Percentiles rank a stretch among this genome's conserved stretches.
Conservation (phyloP, 2,888 invertebrate species). For the Papilio demoleus region DNA sequence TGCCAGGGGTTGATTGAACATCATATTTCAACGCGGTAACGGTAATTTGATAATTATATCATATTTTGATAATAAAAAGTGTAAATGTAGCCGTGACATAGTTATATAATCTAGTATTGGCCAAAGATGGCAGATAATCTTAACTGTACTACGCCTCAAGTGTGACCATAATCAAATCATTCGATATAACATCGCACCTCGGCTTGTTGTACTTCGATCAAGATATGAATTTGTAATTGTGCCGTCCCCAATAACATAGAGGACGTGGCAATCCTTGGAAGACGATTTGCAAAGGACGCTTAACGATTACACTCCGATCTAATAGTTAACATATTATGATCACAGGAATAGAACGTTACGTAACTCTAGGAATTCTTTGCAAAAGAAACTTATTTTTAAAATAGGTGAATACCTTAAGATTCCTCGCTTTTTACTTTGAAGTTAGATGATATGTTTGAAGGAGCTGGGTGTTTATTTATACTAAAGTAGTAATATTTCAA, state of each 20-base stretch:
- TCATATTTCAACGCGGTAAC: too few species aligned
- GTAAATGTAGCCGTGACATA: background rate
- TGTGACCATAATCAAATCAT: conserved; percentile 48
- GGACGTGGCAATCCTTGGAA: conserved; percentile 34
- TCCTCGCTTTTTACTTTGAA: too few species aligned
- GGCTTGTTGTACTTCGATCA: conserved; percentile 48
- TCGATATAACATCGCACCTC: conserved; percentile 44
- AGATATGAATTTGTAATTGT: conserved; percentile 53
- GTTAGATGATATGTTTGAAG: too few species aligned
- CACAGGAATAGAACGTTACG: too few species aligned
- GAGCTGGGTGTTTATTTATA: background rate
- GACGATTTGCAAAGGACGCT: conserved; percentile 21
- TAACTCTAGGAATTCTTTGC: too few species aligned
- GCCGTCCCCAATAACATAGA: conserved; percentile 23
- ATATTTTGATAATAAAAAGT: too few species aligned
- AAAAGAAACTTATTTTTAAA: too few species aligned
- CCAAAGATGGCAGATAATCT: too few species aligned
- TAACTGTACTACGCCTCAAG: conserved; percentile 34
- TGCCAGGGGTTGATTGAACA: too few species aligned
- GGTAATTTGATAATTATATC: too few species aligned
- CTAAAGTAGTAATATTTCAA: background rate
- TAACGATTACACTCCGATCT: conserved; percentile 6
- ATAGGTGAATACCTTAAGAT: too few species aligned
- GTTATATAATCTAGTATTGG: background rate
- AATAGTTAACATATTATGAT: background rate